These are phyloP conservation scores for Diadophis punctatus DNA, from an alignment of 2,113 vertebrate genomes.

Conservation along the genomic window DNA sequence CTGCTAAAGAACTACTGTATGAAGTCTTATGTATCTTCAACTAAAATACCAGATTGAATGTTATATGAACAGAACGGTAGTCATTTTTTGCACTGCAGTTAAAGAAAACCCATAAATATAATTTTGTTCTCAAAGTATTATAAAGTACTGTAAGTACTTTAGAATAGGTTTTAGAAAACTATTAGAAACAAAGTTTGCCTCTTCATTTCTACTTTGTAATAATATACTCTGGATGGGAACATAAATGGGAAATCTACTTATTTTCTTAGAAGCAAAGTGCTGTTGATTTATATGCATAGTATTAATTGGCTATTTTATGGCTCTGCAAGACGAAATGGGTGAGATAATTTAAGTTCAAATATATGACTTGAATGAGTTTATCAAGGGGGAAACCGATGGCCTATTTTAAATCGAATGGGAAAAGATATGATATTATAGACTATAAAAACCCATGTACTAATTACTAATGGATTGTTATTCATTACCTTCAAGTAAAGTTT, in stretches of 20 bases:
- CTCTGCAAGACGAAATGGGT: constrained; percentile 10
- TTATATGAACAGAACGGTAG: constrained; percentile 46
- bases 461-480: not conserved
- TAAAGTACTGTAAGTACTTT: not conserved
- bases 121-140: not conserved
- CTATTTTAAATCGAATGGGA: constrained; percentile 18
- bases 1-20: constrained; percentile 56
- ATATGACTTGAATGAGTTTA: constrained; percentile 23
- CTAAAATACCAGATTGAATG: constrained; percentile 40
- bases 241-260: accelerated
- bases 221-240: not conserved
- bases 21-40: constrained; percentile 43
- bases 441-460: constrained; percentile 7
- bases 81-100: constrained; percentile 41
- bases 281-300: constrained; percentile 25
- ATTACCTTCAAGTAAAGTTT: not conserved
- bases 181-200: not conserved
- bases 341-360: not conserved
- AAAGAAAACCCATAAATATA: constrained; percentile 8
- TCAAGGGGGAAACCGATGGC: constrained; percentile 16
- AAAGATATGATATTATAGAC: not conserved
- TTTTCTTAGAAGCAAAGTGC: not conserved
- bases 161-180: not conserved
- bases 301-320: constrained; percentile 24
- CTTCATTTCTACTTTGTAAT: not conserved